Conservation (phyloP, 2,797 vertebrate species). For the Discoglossus pictus region DNA sequence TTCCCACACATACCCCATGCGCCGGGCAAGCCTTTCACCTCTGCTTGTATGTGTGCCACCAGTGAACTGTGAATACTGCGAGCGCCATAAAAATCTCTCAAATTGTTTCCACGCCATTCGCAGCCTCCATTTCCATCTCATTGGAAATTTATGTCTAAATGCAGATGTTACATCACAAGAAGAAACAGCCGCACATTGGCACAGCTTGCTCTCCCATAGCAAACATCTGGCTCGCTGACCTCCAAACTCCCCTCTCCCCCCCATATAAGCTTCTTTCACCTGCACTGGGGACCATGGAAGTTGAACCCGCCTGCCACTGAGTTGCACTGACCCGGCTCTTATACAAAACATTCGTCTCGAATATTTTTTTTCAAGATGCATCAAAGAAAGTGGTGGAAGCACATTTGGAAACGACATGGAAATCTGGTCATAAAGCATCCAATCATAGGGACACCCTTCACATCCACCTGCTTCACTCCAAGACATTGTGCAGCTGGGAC, state of each 20-base stretch:
- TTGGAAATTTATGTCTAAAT: conserved; percentile 15
- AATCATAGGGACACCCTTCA: conserved; percentile 20
- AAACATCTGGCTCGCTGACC: conserved; percentile 23
- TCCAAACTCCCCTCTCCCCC: not conserved
- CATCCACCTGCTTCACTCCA: conserved; percentile 36
- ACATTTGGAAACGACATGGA: conserved; percentile 2
- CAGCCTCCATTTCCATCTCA: conserved; percentile 1
- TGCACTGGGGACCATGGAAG: conserved; percentile 17
- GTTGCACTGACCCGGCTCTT: conserved; percentile 14
- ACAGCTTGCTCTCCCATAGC: conserved; percentile 5
- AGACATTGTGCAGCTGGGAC: conserved; percentile 23
- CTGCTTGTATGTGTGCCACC: not conserved
- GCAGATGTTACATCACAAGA: conserved; percentile 18
- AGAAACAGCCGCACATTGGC: not conserved
- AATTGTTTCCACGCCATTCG: conserved; percentile 12
- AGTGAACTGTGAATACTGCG: not conserved
- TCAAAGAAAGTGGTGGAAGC: conserved; percentile 18
- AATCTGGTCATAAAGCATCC: not conserved
- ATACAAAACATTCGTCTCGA: conserved; percentile 31
- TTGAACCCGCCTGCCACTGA: conserved; percentile 1
- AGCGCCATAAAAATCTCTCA: conserved; percentile 19
- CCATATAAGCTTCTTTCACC: conserved; percentile 26
- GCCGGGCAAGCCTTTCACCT: not conserved
- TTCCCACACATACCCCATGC: conserved; percentile 30
- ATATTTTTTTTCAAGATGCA: conserved; percentile 23